phyloP scores from a whole-genome alignment of 2,113 vertebrate genomes.

The Piaya cayana region DNA sequence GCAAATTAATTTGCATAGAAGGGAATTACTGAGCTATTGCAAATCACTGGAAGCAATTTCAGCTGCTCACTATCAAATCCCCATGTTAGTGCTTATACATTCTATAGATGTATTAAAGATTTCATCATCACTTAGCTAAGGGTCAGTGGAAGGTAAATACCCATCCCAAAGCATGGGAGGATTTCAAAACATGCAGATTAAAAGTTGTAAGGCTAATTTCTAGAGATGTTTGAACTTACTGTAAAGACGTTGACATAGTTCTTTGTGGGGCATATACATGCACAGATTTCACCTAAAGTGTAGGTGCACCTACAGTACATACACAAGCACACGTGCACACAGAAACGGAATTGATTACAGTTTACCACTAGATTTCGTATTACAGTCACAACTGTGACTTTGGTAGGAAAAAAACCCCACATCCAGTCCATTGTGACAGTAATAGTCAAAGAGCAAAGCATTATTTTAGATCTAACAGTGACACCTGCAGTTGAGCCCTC shows the following conservation, averaged over 20 bases:
- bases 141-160: not conserved
- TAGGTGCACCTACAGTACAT: fast-evolving
- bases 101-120: not conserved
- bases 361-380: not conserved
- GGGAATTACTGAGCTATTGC: not conserved
- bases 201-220: not conserved
- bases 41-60: constrained; percentile 19
- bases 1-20: constrained; percentile 38
- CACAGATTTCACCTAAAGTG: not conserved
- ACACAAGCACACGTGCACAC: not conserved
- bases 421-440: constrained; percentile 8
- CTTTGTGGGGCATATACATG: too few relatives aligned
- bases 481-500: constrained; percentile 75
- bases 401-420: not conserved
- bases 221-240: not conserved
- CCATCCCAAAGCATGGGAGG: not conserved
- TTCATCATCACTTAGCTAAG: not conserved
- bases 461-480: constrained; percentile 78
- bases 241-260: not conserved
- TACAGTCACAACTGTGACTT: not conserved
- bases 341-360: not conserved
- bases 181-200: not conserved
- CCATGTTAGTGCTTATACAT: not conserved
- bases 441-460: not conserved
- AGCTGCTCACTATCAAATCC: not conserved